phyloP scores from a whole-genome alignment of 2,888 invertebrate genomes.

The Melanophora roralis region DNA sequence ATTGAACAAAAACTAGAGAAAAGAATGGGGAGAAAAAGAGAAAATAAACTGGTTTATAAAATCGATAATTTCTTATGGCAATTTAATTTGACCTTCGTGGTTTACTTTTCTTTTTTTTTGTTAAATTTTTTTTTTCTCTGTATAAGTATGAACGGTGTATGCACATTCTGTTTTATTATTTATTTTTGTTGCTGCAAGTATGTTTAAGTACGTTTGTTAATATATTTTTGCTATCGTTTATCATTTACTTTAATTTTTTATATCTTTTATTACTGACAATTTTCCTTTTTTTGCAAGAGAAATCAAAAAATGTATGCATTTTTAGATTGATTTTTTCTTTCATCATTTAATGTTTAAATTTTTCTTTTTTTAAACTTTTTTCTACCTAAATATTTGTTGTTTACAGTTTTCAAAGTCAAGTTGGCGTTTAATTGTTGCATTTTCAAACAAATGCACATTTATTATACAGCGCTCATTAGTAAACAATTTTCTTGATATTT shows the following conservation, averaged over 20 bases:
- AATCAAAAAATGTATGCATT: too few species aligned
- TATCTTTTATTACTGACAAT: too few species aligned
- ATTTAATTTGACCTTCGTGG: slow-evolving; percentile 76
- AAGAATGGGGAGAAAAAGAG: not conserved
- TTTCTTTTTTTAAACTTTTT: not conserved
- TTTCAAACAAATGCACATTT: not conserved
- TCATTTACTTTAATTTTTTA: slow-evolving; percentile 5
- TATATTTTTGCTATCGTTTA: not conserved
- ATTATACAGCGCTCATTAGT: too few species aligned
- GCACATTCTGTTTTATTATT: slow-evolving; percentile 5
- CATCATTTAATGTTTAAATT: not conserved
- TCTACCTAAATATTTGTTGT: not conserved
- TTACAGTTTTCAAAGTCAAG: not conserved
- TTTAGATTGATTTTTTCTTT: too few species aligned
- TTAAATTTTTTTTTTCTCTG: not conserved
- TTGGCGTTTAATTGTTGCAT: slow-evolving; percentile 13
- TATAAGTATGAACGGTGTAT: too few species aligned
- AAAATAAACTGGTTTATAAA: slow-evolving; percentile 63
- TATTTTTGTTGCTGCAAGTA: not conserved
- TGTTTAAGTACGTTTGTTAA: not conserved
- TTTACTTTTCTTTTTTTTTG: slow-evolving; percentile 62
- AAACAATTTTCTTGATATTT: too few species aligned
- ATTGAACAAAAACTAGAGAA: not conserved
- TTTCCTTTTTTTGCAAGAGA: too few species aligned
- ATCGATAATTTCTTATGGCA: slow-evolving; percentile 76